Evolutionary conservation across 1,140 invertebrate genomes (phyloP).

Genomic region (Drosophila rhopaloa): DNA sequence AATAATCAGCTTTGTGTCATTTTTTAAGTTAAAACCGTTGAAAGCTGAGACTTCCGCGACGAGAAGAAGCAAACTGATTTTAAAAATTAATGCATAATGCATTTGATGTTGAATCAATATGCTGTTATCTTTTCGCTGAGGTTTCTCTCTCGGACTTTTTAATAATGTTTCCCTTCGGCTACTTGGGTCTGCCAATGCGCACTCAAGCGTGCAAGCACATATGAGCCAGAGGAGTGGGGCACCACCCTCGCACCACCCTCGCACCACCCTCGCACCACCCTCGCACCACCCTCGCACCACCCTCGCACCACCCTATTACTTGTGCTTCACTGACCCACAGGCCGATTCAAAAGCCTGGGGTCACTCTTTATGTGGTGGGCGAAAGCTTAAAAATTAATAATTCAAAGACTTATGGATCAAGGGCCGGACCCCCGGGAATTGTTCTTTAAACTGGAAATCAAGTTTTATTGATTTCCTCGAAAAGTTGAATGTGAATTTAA

Average conservation of each 20-base stretch:
- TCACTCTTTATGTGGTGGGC: conserved; percentile 33
- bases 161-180: conserved; percentile 41
- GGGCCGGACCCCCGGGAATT: conserved; percentile 27
- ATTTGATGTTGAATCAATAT: conserved; percentile 47
- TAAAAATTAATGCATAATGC: conserved; percentile 62
- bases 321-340: conserved; percentile 71
- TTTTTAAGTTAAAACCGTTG: conserved; percentile 22
- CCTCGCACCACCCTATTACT: conserved; percentile 48
- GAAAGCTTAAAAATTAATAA: conserved; percentile 80
- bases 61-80: conserved; percentile 14
- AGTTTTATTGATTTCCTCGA: conserved; percentile 59
- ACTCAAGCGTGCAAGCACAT: conserved; percentile 53
- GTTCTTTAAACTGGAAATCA: conserved; percentile 43
- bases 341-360: conserved; percentile 66
- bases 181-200: conserved; percentile 70
- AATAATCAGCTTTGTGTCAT: conserved; percentile 59
- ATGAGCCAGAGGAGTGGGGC: conserved; percentile 27
- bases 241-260: conserved; percentile 34
- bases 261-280: conserved; percentile 22
- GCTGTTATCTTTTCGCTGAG: conserved; percentile 27
- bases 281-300: conserved; percentile 23
- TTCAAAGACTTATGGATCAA: conserved; percentile 72
- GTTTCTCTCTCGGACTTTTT: conserved; percentile 38
- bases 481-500: conserved; percentile 37
- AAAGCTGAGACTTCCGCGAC: not conserved